phyloP scores from a whole-genome alignment of 1,140 invertebrate species.

The Ceratina calcarata region DNA sequence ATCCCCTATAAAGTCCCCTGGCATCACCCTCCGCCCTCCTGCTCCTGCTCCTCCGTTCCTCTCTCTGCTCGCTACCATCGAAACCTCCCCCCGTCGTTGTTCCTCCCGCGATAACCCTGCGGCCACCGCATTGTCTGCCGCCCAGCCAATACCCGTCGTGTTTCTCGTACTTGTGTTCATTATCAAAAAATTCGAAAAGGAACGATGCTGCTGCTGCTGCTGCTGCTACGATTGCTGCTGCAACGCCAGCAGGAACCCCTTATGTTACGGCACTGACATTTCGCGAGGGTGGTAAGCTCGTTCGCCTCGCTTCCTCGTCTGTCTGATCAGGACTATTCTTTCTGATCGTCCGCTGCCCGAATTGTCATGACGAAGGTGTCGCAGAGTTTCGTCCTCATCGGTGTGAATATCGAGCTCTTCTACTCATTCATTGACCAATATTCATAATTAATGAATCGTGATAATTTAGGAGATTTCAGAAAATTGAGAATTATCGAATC shows the following conservation, averaged over 20 bases:
- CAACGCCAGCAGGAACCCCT: conserved; percentile 60
- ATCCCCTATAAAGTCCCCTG: conserved; percentile 75
- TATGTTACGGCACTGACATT: conserved; percentile 60
- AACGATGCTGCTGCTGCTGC: conserved; percentile 49
- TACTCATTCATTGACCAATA: too few relatives aligned
- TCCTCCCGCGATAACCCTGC: conserved; percentile 78
- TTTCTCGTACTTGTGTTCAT: conserved; percentile 79
- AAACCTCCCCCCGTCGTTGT: conserved; percentile 67
- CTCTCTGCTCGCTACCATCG: conserved; percentile 64
- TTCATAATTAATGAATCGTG: too few relatives aligned
- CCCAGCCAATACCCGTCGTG: conserved; percentile 76
- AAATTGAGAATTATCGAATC: neutral
- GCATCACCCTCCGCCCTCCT: conserved; percentile 56
- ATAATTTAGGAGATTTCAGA: too few relatives aligned
- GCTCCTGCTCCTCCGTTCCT: conserved; percentile 54
- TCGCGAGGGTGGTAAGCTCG: conserved; percentile 54
- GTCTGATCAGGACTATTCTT: conserved; percentile 49
- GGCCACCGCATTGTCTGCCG: conserved; percentile 78
- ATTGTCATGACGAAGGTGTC: conserved; percentile 16
- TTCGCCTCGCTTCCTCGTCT: conserved; percentile 26
- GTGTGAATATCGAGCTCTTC: neutral
- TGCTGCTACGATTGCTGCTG: conserved; percentile 46
- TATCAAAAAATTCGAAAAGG: conserved; percentile 76
- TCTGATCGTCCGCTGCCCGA: conserved; percentile 34
- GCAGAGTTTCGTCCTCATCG: neutral